Evolutionary conservation across 2,888 invertebrate genomes (phyloP).

Genomic region (Phortica magna): DNA sequence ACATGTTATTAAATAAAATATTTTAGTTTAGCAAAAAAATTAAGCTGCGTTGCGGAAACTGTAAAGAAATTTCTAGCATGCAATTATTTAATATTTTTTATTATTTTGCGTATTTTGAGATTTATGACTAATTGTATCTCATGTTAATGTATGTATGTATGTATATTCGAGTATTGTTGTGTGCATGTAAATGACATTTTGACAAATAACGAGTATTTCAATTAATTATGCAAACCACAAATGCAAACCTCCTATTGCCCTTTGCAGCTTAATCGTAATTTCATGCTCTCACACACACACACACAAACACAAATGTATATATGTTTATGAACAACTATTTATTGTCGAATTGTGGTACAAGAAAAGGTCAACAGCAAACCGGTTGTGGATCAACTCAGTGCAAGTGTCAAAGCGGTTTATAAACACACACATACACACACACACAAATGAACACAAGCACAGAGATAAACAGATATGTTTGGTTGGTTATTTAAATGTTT

Average conservation of each 20-base stretch:
- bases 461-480: slow-evolving; percentile 24
- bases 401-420: slow-evolving; percentile 12
- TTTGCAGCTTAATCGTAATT: neutral
- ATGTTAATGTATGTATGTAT: neutral
- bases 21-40: neutral
- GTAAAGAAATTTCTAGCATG: neutral
- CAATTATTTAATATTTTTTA: slow-evolving; percentile 5
- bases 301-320: too few relatives aligned
- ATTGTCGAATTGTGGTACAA: slow-evolving; percentile 29
- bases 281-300: neutral
- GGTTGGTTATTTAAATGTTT: slow-evolving; percentile 39
- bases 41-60: neutral
- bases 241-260: slow-evolving; percentile 20
- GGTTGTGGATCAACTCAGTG: slow-evolving; percentile 22
- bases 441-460: neutral
- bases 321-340: neutral
- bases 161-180: neutral
- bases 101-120: neutral
- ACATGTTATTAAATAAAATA: too few relatives aligned
- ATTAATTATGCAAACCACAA: slow-evolving; percentile 62
- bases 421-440: neutral
- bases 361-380: slow-evolving; percentile 38
- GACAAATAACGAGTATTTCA: slow-evolving; percentile 51
- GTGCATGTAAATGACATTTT: slow-evolving; percentile 61
- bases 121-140: neutral